phyloP scores from a whole-genome alignment of 2,888 invertebrate species.

The Cheilosia grossa region DNA sequence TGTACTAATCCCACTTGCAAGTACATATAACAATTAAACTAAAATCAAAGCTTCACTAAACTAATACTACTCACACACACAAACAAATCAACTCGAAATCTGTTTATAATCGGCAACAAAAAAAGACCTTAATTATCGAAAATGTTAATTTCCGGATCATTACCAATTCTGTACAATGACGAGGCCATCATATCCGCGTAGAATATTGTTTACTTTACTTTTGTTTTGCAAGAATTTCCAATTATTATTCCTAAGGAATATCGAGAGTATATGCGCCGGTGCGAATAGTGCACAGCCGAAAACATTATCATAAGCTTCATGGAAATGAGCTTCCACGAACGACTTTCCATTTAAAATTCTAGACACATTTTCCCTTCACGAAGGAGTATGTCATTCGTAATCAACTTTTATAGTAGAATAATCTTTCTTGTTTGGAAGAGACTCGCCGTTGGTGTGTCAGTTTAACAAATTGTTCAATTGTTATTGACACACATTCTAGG shows the following conservation, averaged over 20 bases:
- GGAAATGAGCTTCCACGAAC: conserved; percentile 21
- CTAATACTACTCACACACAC: too few relatives aligned
- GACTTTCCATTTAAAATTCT: conserved; percentile 23
- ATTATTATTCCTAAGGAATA: conserved; percentile 17
- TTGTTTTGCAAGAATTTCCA: conserved; percentile 13
- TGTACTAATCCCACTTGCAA: too few relatives aligned
- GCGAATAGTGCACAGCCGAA: background rate
- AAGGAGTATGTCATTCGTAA: background rate
- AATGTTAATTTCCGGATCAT: conserved; percentile 52
- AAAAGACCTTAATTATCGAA: conserved; percentile 20
- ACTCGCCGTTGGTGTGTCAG: background rate
- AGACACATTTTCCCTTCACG: conserved; percentile 16
- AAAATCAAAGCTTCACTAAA: too few relatives aligned
- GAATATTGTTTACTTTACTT: conserved; percentile 18
- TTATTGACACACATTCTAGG: conserved; percentile 6
- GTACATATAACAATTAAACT: too few relatives aligned
- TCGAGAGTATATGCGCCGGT: too few relatives aligned
- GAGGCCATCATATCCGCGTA: conserved; percentile 22
- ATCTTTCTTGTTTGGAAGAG: background rate
- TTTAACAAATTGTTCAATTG: background rate
- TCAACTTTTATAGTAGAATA: background rate
- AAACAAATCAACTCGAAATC: too few relatives aligned
- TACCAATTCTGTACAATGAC: conserved; percentile 39
- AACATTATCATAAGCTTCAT: conserved; percentile 12
- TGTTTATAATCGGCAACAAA: background rate